Evolutionary conservation across 2,113 vertebrate genomes (phyloP).

Genomic region (Amphiprion percula): DNA sequence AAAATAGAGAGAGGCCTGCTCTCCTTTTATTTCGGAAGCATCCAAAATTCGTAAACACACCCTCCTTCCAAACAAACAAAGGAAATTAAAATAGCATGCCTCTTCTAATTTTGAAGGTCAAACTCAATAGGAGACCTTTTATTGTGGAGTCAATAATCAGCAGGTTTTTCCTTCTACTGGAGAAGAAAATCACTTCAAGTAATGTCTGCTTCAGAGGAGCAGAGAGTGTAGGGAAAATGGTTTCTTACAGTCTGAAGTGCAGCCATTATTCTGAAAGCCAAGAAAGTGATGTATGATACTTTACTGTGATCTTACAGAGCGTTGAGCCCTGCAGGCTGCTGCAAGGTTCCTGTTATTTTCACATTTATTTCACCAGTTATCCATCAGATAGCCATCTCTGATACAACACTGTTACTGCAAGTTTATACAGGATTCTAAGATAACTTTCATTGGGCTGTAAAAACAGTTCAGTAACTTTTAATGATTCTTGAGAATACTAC

Average conservation of each 20-base stretch:
- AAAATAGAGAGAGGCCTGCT: background rate
- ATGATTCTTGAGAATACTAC: too few relatives aligned
- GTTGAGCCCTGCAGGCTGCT: background rate
- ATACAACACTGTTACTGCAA: background rate
- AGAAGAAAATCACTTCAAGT: background rate
- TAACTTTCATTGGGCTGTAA: too few relatives aligned
- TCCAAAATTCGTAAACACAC: background rate
- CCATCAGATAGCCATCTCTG: background rate
- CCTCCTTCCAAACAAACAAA: background rate
- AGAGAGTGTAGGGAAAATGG: background rate
- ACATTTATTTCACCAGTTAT: background rate
- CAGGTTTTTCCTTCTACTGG: background rate
- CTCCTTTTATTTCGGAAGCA: slow-evolving; percentile 1
- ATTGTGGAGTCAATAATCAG: background rate
- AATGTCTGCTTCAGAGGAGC: background rate
- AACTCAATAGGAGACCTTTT: background rate
- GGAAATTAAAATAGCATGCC: background rate
- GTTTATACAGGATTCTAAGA: background rate
- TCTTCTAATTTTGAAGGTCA: background rate
- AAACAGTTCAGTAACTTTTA: too few relatives aligned
- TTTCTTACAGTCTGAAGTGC: slow-evolving; percentile 12
- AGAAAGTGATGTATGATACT: background rate
- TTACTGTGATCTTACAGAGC: background rate
- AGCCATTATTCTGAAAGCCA: slow-evolving; percentile 13
- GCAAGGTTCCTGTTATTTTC: background rate